Conservation (phyloP, 2,888 invertebrate species). For the Tenthredo notha region DNA sequence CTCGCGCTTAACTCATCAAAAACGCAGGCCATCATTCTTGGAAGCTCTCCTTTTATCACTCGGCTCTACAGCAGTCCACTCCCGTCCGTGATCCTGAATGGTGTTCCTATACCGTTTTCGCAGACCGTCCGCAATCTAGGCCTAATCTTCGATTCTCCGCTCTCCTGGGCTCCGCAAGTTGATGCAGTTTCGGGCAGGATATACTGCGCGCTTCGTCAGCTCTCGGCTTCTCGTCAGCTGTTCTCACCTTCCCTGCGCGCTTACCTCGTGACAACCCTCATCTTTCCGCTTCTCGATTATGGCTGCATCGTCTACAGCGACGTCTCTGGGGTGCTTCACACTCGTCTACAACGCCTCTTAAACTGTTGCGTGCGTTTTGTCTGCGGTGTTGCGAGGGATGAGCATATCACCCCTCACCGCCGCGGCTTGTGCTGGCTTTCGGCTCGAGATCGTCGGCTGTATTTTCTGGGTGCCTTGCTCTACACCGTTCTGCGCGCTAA, state of each 20-base stretch:
- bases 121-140: neutral
- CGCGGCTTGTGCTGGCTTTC: neutral
- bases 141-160: neutral
- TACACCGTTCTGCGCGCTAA: neutral
- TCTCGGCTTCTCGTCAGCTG: neutral
- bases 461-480: neutral
- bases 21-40: conserved; percentile 44
- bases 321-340: neutral
- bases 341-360: neutral
- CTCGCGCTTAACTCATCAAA: neutral
- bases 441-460: neutral
- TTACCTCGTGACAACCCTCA: neutral
- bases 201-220: neutral
- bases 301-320: neutral
- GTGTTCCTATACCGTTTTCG: neutral
- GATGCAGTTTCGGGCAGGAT: neutral
- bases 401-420: neutral
- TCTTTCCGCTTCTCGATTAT: neutral
- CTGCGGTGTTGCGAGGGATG: neutral
- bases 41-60: conserved; percentile 12
- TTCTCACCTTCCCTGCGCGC: neutral
- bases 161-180: neutral
- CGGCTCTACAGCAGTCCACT: neutral
- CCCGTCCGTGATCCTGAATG: conserved; percentile 1
- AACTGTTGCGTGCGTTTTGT: neutral